phyloP scores from a whole-genome alignment of 1,140 invertebrate genomes.

The Drosophila gunungcola region DNA sequence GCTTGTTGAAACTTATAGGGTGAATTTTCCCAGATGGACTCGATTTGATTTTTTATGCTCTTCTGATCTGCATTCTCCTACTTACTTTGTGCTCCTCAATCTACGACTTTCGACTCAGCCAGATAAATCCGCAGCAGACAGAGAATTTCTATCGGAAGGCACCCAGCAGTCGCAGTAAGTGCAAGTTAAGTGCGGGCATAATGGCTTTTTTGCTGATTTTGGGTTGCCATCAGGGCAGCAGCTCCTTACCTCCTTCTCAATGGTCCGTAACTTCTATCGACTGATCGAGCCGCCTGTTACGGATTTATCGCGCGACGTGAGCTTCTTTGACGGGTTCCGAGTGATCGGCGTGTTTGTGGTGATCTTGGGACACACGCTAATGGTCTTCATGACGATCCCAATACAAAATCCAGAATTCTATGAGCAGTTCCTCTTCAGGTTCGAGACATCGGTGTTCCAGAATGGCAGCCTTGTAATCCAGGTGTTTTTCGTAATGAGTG shows the following conservation, averaged over 20 bases:
- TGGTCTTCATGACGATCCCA: constrained; percentile 63
- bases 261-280: constrained; percentile 77
- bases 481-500: constrained; percentile 86
- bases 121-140: neutral
- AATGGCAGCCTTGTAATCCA: constrained; percentile 86
- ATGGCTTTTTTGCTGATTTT: too few relatives aligned
- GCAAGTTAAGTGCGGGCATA: fast-evolving
- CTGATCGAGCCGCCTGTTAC: constrained; percentile 37
- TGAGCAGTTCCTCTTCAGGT: constrained; percentile 59
- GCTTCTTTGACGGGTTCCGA: constrained; percentile 73
- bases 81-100: constrained; percentile 40
- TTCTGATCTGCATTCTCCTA: constrained; percentile 48
- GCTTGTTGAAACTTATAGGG: neutral
- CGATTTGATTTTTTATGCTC: constrained; percentile 37
- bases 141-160: constrained; percentile 54
- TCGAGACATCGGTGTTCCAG: constrained; percentile 79
- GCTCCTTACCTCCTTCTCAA: constrained; percentile 66
- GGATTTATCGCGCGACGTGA: constrained; percentile 49
- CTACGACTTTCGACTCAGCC: constrained; percentile 59
- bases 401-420: constrained; percentile 72
- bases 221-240: constrained; percentile 23
- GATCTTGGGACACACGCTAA: constrained; percentile 62
- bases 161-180: constrained; percentile 25
- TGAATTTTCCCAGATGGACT: constrained; percentile 37
- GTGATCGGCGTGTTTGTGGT: constrained; percentile 62